Evolutionary conservation across 2,797 vertebrate genomes (phyloP), one percentile per base, ranked within the genome.

Genomic region (Synanceia verrucosa): DNA sequence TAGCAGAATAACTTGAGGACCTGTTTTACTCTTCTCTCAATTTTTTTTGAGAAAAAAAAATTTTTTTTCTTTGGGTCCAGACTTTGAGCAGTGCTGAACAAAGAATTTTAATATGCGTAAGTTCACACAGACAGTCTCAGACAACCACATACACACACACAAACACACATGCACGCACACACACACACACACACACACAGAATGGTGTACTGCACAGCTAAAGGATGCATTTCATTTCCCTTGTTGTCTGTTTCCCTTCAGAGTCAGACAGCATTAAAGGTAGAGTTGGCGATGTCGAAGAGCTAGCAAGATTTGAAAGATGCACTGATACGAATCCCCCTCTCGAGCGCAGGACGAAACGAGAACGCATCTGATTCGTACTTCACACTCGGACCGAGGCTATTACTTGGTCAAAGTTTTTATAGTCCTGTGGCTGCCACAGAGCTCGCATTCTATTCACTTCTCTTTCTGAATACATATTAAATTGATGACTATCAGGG

Each of bases 1-100:
- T 81, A 76, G 83, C 64, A 44, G 70, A 82, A 75, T 73, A 73
- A 82, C 76, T 75, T 73, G 57, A 61, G 74, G 76, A 84, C 79
- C 76, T 33, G 6, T 76, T 18, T 57, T 57, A 47, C 55, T 84
- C 83, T 74, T 65, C 59, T 61, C 65, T 58, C 8, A 57, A 43
- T 60, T 66, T 18, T 14, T 47, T 50, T 62, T n/a, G n/a, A n/a
- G n/a, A n/a, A n/a, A n/a, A n/a, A n/a, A n/a, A n/a, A n/a, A n/a
- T n/a, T n/a, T n/a, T n/a, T n/a, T n/a, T n/a, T n/a, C n/a, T n/a
- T 64, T 68, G 43, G 62, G 65, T 76, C 34, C 70, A 70, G 70
- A 65, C 65, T 72, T 76, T 59, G 62, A 68, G 55, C 57, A 12
- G 53, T 5, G 26, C 53, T 51, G 66, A 61, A 63, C n/a, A 19